Evolutionary conservation across 2,888 invertebrate species (phyloP), one percentile per base, ranked within the genome.

Genomic region (Napeogenes sylphis): DNA sequence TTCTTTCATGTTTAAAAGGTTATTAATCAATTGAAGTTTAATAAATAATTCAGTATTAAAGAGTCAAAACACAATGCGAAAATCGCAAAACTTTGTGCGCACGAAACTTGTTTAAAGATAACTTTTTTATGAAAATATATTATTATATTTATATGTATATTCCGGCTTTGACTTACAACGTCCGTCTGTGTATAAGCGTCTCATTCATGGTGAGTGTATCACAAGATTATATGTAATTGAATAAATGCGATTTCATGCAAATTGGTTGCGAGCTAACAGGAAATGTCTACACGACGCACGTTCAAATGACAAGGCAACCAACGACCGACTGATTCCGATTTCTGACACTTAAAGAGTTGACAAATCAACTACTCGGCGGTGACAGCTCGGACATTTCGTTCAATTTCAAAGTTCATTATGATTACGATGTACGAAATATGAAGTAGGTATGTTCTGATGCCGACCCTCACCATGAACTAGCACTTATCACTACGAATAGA

Each of bases 161-260:
- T 62, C 68, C 71, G 69, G 73, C 71, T 71, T 69, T 70, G 74
- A 76, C 73, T 79, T 79, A 82, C 76, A 73, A 75, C 73, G 80
- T 83, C 80, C 78, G 78, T 71, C 67, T 70, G 71, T 72, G 72
- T 72, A 75, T 75, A 75, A 73, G 66, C 80, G 84, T 83, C 77
- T 79, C 76, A 75, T 76, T 76, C 76, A 79, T 75, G 73, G 73
- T 77, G 51, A 75, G 76, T 77, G 75, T 75, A 72, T 75, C 70
- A 80, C 81, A 79, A 81, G 83, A 79, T 82, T 84, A 82, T 82
- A 75, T 83, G 77, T 85, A 87, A 87, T 86, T 88, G 85, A 88
- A 84, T 85, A 85, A 85, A 82, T 78, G 81, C 79, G 83, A 87
- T 85, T 85, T 79, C 79, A 82, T 82, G 81, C 82, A 84, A 88